Evolutionary conservation across 2,888 invertebrate species (phyloP).

Genomic region (Pseudococcus jackbeardsleyi): DNA sequence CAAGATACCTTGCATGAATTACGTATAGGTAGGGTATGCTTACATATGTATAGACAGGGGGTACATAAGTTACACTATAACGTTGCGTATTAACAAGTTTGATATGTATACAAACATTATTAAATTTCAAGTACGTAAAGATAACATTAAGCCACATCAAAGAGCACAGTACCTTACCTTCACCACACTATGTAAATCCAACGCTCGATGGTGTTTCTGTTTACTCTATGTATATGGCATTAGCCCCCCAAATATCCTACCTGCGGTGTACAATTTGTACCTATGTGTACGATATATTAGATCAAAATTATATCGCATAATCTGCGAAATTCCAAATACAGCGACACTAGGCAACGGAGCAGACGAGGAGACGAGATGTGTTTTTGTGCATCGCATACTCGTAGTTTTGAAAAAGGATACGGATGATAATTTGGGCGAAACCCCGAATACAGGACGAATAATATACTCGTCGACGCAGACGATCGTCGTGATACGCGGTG

Average conservation of each 20-base stretch:
- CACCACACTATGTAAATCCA: neutral
- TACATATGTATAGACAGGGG: neutral
- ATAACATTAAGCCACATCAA: conserved; percentile 42
- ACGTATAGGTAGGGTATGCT: neutral
- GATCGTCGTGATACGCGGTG: neutral
- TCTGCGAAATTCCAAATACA: neutral
- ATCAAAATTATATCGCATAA: neutral
- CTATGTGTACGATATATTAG: neutral
- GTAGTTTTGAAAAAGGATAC: neutral
- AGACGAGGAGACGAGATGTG: neutral
- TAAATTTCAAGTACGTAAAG: conserved; percentile 27
- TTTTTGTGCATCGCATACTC: neutral
- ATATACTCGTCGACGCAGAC: neutral
- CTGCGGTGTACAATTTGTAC: neutral
- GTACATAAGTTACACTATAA: neutral
- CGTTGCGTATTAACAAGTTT: conserved; percentile 40
- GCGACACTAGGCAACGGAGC: too few relatives aligned
- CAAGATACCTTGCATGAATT: neutral
- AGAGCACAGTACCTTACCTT: neutral
- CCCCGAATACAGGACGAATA: neutral
- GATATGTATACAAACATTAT: conserved; percentile 41
- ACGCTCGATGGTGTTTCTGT: neutral
- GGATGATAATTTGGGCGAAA: neutral
- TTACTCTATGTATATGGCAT: neutral
- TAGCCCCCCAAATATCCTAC: neutral